phyloP scores from a whole-genome alignment of 1,140 invertebrate species.

The Ostrea denselamellosa region DNA sequence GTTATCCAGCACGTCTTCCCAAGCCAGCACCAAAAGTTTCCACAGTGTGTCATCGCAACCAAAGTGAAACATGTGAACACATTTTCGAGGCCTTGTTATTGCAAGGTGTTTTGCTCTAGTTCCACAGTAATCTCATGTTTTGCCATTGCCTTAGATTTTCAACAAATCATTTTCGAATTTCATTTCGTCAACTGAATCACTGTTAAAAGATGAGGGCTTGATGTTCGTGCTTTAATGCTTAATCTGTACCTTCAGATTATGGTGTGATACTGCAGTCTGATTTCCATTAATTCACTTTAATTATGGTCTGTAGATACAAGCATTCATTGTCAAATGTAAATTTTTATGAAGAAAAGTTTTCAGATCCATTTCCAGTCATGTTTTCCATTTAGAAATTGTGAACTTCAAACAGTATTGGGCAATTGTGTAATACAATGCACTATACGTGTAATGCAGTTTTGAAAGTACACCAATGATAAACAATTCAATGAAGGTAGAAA shows the following conservation, averaged over 20 bases:
- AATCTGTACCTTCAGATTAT: background rate
- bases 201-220: background rate
- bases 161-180: background rate
- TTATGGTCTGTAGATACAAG: too few relatives aligned
- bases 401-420: too few relatives aligned
- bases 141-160: conserved; percentile 28
- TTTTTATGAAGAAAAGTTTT: background rate
- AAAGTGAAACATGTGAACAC: background rate
- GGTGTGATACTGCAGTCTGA: background rate
- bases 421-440: too few relatives aligned
- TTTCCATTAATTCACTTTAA: background rate
- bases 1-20: conserved; percentile 64
- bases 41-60: conserved; percentile 30
- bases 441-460: too few relatives aligned
- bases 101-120: background rate
- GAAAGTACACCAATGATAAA: too few relatives aligned
- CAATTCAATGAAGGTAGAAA: too few relatives aligned
- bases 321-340: too few relatives aligned
- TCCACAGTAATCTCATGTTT: background rate
- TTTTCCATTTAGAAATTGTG: background rate
- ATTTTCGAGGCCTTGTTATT: background rate
- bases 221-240: background rate
- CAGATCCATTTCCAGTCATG: background rate
- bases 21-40: conserved; percentile 46
- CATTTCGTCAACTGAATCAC: background rate